Evolutionary conservation across 2,797 vertebrate genomes (phyloP).

Genomic region (Sebastes trivittatus): DNA sequence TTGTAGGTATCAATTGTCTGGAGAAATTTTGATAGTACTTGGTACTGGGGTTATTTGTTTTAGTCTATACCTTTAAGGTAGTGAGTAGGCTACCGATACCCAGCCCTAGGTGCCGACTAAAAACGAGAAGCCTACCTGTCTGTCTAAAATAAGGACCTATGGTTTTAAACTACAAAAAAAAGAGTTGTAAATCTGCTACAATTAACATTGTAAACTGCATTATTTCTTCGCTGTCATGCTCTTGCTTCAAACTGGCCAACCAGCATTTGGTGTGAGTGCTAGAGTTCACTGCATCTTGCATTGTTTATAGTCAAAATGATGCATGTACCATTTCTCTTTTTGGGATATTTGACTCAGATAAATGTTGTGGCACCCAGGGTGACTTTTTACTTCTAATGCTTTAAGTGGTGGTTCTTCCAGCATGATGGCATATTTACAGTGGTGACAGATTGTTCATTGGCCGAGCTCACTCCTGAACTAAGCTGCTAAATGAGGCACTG

Average conservation of each 20-base stretch:
- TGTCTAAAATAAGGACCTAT: background rate
- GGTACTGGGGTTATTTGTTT: no score
- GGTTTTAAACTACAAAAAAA: background rate
- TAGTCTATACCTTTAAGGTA: no score
- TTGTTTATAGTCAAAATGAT: background rate
- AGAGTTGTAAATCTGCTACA: background rate
- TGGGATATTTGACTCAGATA: background rate
- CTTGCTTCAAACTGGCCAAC: background rate
- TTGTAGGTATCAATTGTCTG: no score
- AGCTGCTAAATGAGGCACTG: conserved; percentile 69
- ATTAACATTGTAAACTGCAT: background rate
- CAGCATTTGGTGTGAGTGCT: background rate
- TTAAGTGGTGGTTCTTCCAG: background rate
- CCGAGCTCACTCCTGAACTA: conserved; percentile 33
- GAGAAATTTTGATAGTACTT: no score
- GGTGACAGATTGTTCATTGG: conserved; percentile 67
- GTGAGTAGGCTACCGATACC: no score
- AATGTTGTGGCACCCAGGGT: background rate
- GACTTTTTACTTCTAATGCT: background rate
- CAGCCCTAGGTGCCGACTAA: no score
- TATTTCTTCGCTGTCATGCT: background rate
- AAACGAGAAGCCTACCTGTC: background rate
- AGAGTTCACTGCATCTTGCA: background rate
- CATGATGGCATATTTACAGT: conserved; percentile 53
- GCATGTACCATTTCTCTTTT: background rate